Evolutionary conservation across 2,113 vertebrate species (phyloP).

Genomic region (Excalfactoria chinensis): DNA sequence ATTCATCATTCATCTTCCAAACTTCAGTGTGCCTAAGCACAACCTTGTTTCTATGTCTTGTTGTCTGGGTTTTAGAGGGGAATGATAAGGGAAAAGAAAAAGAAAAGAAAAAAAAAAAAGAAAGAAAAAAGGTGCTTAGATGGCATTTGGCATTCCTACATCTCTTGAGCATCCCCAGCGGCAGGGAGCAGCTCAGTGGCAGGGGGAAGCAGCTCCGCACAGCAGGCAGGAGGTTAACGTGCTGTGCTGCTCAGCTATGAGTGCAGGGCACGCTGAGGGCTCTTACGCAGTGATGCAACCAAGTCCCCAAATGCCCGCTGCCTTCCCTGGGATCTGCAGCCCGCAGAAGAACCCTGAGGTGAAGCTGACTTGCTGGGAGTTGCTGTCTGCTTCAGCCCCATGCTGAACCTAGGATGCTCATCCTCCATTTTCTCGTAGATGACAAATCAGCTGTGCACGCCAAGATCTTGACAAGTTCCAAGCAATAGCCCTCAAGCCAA

Average conservation of each 20-base stretch:
- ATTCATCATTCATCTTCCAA: slow-evolving; percentile 30
- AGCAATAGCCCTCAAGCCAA: slow-evolving; percentile 50
- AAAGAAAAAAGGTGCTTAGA: neutral
- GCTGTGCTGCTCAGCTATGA: neutral
- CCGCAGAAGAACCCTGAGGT: neutral
- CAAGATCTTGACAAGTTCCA: slow-evolving; percentile 64
- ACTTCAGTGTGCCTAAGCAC: slow-evolving; percentile 1
- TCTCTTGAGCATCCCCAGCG: accelerated
- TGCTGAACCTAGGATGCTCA: slow-evolving; percentile 55
- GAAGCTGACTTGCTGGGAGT: slow-evolving; percentile 38
- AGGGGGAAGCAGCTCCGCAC: no score
- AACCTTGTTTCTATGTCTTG: neutral
- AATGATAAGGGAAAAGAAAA: no score
- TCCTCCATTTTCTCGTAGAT: slow-evolving; percentile 62
- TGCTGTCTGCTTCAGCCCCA: slow-evolving; percentile 48
- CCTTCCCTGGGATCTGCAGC: neutral
- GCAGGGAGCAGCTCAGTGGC: neutral
- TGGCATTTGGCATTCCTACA: neutral
- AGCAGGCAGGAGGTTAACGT: slow-evolving; percentile 23
- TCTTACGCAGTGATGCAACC: slow-evolving; percentile 15
- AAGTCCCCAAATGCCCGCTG: neutral
- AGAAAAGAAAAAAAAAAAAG: no score
- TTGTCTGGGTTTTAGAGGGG: neutral
- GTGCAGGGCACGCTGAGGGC: neutral
- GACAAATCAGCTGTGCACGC: slow-evolving; percentile 51